phyloP scores from a whole-genome alignment of 2,797 vertebrate genomes.

The Sciaenops ocellatus region DNA sequence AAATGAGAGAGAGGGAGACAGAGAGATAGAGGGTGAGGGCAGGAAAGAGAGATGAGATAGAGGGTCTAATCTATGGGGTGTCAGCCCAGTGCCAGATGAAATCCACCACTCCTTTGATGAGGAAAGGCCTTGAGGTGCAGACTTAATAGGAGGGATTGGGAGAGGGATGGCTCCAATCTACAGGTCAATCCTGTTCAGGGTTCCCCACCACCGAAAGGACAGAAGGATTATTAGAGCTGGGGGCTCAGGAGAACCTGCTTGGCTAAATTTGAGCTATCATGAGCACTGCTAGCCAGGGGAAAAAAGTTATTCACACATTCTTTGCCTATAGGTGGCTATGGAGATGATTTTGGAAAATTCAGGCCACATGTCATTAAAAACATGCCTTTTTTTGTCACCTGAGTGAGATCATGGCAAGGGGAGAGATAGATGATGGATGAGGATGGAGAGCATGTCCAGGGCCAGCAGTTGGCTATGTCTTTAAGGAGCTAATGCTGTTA shows the following conservation, averaged over 20 bases:
- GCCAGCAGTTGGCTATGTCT: constrained; percentile 48
- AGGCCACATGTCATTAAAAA: constrained; percentile 23
- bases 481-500: constrained; percentile 71
- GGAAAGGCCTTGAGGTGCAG: constrained; percentile 69
- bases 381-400: constrained; percentile 23
- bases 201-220: constrained; percentile 50
- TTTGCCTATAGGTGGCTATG: neutral
- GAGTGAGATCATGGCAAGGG: constrained; percentile 31
- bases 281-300: neutral
- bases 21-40: constrained; percentile 50
- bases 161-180: constrained; percentile 76
- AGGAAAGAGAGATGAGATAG: constrained; percentile 61
- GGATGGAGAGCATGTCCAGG: constrained; percentile 42
- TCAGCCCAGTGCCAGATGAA: constrained; percentile 74
- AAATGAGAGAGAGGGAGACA: constrained; percentile 58
- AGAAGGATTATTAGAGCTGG: constrained; percentile 54
- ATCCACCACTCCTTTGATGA: constrained; percentile 74
- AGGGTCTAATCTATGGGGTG: constrained; percentile 75
- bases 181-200: constrained; percentile 65
- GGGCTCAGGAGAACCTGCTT: constrained; percentile 29
- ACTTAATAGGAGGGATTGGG: constrained; percentile 73
- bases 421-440: constrained; percentile 30
- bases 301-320: neutral
- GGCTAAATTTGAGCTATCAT: constrained; percentile 14
- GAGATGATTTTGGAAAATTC: neutral